Conservation (phyloP, 2,888 invertebrate genomes). For the Tenthredo distinguenda region DNA sequence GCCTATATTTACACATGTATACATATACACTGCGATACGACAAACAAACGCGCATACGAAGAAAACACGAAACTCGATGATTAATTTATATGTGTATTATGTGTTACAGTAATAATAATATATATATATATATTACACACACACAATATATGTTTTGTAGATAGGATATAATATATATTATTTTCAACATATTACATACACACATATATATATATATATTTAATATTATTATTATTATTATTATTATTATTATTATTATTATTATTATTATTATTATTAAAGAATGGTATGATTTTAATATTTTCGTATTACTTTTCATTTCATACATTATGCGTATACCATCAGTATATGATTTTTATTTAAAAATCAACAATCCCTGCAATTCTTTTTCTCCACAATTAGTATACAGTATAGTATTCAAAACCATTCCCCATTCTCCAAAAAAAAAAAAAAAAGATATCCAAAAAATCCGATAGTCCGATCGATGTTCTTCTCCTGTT, state of each 20-base stretch:
- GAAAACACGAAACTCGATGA: background rate
- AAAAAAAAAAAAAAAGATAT: too few species aligned
- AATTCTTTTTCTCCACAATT: too few species aligned
- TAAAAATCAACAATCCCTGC: too few species aligned
- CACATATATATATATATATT: conserved; percentile 57
- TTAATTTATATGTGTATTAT: conserved; percentile 50
- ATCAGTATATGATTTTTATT: background rate
- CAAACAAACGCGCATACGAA: background rate
- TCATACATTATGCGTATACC: background rate
- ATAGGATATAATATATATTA: conserved; percentile 41
- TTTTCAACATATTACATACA: conserved; percentile 43
- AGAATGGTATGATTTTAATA: conserved; percentile 72
- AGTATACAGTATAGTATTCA: too few species aligned
- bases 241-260: conserved; percentile 32
- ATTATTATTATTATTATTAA: conserved; percentile 62
- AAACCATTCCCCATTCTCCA: too few species aligned
- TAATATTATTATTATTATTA: conserved; percentile 53
- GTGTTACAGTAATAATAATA: background rate
- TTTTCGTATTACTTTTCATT: conserved; percentile 52
- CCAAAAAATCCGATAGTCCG: too few species aligned
- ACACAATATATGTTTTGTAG: background rate
- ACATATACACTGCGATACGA: too few species aligned
- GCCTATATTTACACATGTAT: background rate
- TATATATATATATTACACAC: background rate
- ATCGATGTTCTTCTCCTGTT: too few species aligned